Conservation (phyloP, 1,140 invertebrate species). For the Plodia interpunctella region DNA sequence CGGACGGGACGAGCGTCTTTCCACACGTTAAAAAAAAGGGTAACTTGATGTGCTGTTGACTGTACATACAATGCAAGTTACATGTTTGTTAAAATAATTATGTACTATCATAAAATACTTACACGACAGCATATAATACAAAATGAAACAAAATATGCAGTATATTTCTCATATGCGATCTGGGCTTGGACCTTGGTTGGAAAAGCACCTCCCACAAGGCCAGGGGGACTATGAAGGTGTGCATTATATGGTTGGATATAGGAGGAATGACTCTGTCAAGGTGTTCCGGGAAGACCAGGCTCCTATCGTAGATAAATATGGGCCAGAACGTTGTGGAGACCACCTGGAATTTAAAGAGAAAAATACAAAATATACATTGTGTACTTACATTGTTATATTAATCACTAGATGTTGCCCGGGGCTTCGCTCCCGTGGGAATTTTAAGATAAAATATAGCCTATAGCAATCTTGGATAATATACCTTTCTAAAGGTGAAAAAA, state of each 20-base stretch:
- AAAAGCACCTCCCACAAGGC: slow-evolving; percentile 28
- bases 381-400: too few relatives aligned
- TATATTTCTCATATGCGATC: slow-evolving; percentile 12
- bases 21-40: too few relatives aligned
- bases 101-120: slow-evolving; percentile 12
- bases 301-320: slow-evolving; percentile 43
- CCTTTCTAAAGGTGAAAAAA: too few relatives aligned
- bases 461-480: too few relatives aligned
- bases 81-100: too few relatives aligned
- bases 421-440: too few relatives aligned
- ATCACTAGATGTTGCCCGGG: too few relatives aligned
- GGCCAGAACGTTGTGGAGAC: slow-evolving; percentile 50
- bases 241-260: slow-evolving; percentile 49
- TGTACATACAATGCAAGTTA: too few relatives aligned
- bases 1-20: too few relatives aligned
- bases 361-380: not conserved
- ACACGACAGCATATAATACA: slow-evolving; percentile 11
- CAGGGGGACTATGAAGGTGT: slow-evolving; percentile 33
- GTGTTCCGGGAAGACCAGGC: slow-evolving; percentile 43
- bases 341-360: slow-evolving; percentile 40
- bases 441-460: too few relatives aligned
- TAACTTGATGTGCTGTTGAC: too few relatives aligned
- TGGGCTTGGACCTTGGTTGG: slow-evolving; percentile 1
- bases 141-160: slow-evolving; percentile 6
- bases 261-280: slow-evolving; percentile 42